Evolutionary conservation across 64 coral and sea anemone species (phyloP).

Genomic region (Actinia equina): DNA sequence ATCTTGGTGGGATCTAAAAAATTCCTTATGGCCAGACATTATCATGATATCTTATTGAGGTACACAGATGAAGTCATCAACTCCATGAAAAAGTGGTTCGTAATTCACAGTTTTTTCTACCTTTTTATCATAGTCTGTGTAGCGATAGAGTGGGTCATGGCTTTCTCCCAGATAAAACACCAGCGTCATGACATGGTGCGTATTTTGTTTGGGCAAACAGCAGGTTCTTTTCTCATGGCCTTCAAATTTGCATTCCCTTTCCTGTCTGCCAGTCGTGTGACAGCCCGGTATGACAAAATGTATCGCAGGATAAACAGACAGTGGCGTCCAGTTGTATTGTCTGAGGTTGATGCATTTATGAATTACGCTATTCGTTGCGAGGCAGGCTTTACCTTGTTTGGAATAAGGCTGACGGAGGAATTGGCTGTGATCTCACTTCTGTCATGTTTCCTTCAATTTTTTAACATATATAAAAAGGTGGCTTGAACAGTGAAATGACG

Average conservation of each 20-base stretch:
- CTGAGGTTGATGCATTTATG: slow-evolving; percentile 32
- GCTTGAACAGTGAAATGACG: too few relatives aligned
- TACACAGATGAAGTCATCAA: slow-evolving; percentile 13
- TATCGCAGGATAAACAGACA: slow-evolving; percentile 23
- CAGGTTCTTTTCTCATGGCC: slow-evolving; percentile 15
- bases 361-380: slow-evolving; percentile 23
- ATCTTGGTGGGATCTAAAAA: neutral
- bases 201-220: neutral
- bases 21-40: slow-evolving; percentile 17
- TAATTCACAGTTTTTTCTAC: slow-evolving; percentile 20
- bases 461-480: slow-evolving; percentile 23
- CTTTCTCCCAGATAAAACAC: neutral
- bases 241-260: slow-evolving; percentile 37
- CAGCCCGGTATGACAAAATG: slow-evolving; percentile 29
- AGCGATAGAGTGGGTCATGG: neutral
- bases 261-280: slow-evolving; percentile 16
- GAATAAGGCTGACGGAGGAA: slow-evolving; percentile 10
- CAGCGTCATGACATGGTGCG: neutral
- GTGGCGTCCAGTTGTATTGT: neutral
- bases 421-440: slow-evolving; percentile 22
- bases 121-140: neutral
- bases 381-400: slow-evolving; percentile 19
- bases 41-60: slow-evolving; percentile 24
- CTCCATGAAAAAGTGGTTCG: slow-evolving; percentile 8
- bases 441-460: slow-evolving; percentile 26